phyloP scores from a whole-genome alignment of 2,888 invertebrate genomes.

The Dusona sp. region DNA sequence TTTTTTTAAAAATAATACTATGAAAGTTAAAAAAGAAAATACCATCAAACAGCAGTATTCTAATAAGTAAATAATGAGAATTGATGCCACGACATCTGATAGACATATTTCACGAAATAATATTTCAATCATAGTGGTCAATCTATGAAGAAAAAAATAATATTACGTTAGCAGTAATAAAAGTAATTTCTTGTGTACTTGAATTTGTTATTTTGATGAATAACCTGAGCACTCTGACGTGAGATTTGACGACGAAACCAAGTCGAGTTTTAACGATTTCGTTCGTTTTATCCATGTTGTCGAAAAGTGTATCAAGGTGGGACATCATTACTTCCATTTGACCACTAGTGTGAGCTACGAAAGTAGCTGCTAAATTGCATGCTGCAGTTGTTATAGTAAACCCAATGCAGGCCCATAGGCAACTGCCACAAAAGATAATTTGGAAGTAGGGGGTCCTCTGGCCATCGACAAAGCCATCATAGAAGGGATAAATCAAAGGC shows the following conservation, averaged over 20 bases:
- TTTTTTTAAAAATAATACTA: not conserved
- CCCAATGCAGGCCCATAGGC: constrained; percentile 57
- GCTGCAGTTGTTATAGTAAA: constrained; percentile 65
- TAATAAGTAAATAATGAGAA: constrained; percentile 59
- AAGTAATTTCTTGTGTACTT: not conserved
- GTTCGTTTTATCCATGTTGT: not conserved
- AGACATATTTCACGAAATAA: constrained; percentile 64
- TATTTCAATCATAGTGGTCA: constrained; percentile 74
- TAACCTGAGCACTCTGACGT: constrained; percentile 74
- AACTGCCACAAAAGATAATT: constrained; percentile 67
- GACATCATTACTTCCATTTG: constrained; percentile 71
- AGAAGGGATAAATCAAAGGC: constrained; percentile 48
- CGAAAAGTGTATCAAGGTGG: constrained; percentile 62
- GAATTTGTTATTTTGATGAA: constrained; percentile 8
- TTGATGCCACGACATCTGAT: constrained; percentile 54
- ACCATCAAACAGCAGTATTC: constrained; percentile 64
- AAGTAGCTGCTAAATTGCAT: constrained; percentile 69
- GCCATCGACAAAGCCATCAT: constrained; percentile 55
- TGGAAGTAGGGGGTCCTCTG: constrained; percentile 70
- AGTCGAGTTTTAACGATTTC: constrained; percentile 60
- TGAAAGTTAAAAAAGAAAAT: not conserved
- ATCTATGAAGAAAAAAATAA: constrained; percentile 69
- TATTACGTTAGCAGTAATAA: not conserved
- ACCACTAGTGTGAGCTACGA: constrained; percentile 73
- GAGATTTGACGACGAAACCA: constrained; percentile 65